Evolutionary conservation across 2,797 vertebrate species (phyloP).

Genomic region (Ctenopoma kingsleyae): DNA sequence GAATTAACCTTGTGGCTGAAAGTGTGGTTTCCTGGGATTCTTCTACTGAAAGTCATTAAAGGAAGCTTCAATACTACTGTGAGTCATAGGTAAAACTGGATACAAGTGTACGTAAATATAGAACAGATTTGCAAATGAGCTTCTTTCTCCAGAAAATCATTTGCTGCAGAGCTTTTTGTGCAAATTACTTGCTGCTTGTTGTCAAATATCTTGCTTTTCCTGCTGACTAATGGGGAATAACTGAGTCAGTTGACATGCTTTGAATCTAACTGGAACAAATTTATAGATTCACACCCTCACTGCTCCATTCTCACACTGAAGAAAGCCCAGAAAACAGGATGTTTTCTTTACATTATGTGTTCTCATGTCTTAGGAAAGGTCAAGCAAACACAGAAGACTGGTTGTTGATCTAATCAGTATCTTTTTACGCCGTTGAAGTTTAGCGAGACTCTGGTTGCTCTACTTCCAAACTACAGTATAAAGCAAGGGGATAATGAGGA

Average conservation of each 20-base stretch:
- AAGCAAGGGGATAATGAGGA: constrained; percentile 32
- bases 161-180: not conserved
- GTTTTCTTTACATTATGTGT: not conserved
- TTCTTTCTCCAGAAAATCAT: not conserved
- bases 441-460: not conserved
- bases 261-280: constrained; percentile 7
- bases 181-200: not conserved
- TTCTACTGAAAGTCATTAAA: too few relatives aligned
- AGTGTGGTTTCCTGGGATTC: not conserved
- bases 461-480: constrained; percentile 7
- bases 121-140: not conserved
- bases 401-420: constrained; percentile 9
- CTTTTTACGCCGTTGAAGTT: constrained; percentile 1
- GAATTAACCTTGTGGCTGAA: not conserved
- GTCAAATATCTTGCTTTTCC: constrained; percentile 4
- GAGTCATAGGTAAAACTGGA: not conserved
- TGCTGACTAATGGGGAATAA: constrained; percentile 35
- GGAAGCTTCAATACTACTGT: too few relatives aligned
- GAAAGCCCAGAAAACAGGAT: not conserved
- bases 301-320: not conserved
- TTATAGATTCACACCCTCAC: constrained; percentile 1
- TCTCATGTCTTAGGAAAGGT: not conserved
- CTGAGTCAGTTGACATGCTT: constrained; percentile 10
- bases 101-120: not conserved
- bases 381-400: not conserved